phyloP scores from a whole-genome alignment of 2,888 invertebrate genomes.

The Eupithecia subumbrata region DNA sequence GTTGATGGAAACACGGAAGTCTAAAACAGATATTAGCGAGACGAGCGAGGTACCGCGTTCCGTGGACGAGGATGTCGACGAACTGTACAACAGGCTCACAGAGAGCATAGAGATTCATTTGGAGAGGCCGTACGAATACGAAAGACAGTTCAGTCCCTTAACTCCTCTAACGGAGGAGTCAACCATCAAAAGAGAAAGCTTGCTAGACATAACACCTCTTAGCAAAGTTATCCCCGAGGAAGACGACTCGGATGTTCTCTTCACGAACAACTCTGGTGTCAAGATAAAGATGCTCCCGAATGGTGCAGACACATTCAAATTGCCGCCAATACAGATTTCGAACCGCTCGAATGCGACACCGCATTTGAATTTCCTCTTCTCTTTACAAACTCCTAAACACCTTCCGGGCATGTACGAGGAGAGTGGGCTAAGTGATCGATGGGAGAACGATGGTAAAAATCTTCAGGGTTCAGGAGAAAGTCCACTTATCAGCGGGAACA shows the following conservation, averaged over 20 bases:
- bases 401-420: slow-evolving; percentile 51
- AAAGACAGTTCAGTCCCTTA: slow-evolving; percentile 55
- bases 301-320: slow-evolving; percentile 55
- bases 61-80: slow-evolving; percentile 66
- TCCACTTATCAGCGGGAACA: slow-evolving; percentile 54
- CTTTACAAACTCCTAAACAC: slow-evolving; percentile 48
- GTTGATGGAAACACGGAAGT: slow-evolving; percentile 54
- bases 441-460: slow-evolving; percentile 60
- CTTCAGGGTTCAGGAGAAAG: slow-evolving; percentile 69
- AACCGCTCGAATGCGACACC: slow-evolving; percentile 57
- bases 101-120: slow-evolving; percentile 54
- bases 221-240: slow-evolving; percentile 28
- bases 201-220: slow-evolving; percentile 56
- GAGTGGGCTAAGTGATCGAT: slow-evolving; percentile 51
- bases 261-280: slow-evolving; percentile 57
- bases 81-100: slow-evolving; percentile 66
- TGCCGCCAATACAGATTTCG: slow-evolving; percentile 70
- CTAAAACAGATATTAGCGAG: slow-evolving; percentile 49
- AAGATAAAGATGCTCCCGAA: slow-evolving; percentile 59
- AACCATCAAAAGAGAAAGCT: slow-evolving; percentile 57
- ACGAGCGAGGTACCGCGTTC: slow-evolving; percentile 59
- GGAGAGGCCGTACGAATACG: slow-evolving; percentile 45
- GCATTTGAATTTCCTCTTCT: slow-evolving; percentile 63
- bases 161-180: slow-evolving; percentile 77
- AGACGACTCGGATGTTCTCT: slow-evolving; percentile 50